A percentile compares a stretch with the other conserved stretches of the same genome.
Evolutionary conservation across 1,140 invertebrate species (phyloP).

Genomic region (Drosophila lacertosa): DNA sequence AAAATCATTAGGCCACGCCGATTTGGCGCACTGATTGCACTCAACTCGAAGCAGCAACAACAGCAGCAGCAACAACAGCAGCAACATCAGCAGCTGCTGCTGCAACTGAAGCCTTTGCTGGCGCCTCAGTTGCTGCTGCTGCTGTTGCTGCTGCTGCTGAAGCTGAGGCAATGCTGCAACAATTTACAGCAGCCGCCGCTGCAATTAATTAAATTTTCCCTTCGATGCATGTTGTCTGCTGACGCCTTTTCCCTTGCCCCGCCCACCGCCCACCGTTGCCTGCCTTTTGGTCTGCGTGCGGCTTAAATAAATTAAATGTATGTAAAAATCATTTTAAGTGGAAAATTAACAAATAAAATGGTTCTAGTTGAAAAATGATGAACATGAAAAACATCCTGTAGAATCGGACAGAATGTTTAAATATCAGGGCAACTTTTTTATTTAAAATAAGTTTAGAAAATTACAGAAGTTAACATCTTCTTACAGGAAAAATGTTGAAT

Average conservation of each 20-base stretch:
- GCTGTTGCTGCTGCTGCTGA: constrained; percentile 17
- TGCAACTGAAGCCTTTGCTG: background rate
- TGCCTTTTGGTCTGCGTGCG: constrained; percentile 39
- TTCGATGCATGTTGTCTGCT: constrained; percentile 30
- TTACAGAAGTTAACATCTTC: no score
- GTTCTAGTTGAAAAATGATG: background rate
- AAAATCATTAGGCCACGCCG: constrained; percentile 80
- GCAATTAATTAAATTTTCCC: constrained; percentile 81
- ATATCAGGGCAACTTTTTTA: no score
- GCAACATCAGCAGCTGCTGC: background rate
- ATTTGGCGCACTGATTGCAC: constrained; percentile 74
- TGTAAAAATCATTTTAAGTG: constrained; percentile 39
- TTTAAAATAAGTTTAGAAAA: no score
- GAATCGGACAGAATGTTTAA: no score
- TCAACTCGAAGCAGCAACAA: constrained; percentile 27
- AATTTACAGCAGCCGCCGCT: constrained; percentile 55
- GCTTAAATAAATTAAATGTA: constrained; percentile 78
- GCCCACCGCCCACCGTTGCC: no score
- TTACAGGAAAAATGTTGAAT: no score
- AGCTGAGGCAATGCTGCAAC: constrained; percentile 34
- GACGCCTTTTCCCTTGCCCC: no score
- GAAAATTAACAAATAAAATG: constrained; percentile 7
- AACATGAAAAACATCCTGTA: background rate
- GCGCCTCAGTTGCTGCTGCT: constrained; percentile 9
- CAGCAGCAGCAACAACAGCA: constrained; percentile 10